These are phyloP conservation scores for Anas platyrhynchos DNA, from an alignment of 2,113 vertebrate species.

Conservation along the genomic window DNA sequence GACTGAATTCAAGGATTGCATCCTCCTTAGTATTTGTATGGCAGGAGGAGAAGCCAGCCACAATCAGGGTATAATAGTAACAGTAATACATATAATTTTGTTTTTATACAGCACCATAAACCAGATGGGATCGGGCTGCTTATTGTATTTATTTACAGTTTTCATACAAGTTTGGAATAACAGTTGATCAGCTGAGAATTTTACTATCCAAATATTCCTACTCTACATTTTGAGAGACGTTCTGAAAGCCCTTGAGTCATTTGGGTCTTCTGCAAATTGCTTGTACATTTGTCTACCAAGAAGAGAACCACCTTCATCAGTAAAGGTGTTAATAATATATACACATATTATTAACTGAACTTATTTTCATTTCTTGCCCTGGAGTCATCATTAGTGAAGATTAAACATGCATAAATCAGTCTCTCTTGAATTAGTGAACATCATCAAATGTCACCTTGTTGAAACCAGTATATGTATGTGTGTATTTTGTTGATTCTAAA, in stretches of 20 bases:
- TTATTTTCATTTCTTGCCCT: constrained; percentile 72
- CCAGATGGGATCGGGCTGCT: not conserved
- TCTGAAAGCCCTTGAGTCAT: not conserved
- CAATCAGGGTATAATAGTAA: not conserved
- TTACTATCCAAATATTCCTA: not conserved
- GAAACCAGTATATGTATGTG: not conserved
- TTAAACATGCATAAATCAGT: constrained; percentile 73
- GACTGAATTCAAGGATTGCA: not conserved
- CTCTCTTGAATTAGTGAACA: constrained; percentile 48
- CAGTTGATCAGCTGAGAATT: not conserved
- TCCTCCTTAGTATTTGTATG: not conserved
- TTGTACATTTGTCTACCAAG: constrained; percentile 17
- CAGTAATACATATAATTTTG: not conserved
- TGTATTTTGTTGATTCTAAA: not conserved
- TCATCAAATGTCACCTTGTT: constrained; percentile 70
- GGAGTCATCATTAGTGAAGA: constrained; percentile 73
- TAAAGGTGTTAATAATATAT: constrained; percentile 72
- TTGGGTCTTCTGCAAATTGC: not conserved
- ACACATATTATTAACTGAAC: constrained; percentile 65
- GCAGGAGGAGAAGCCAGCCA: not conserved
- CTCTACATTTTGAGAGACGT: not conserved
- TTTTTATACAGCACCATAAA: not conserved
- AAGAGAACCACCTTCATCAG: constrained; percentile 34
- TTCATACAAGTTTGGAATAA: not conserved
- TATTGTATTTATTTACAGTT: not conserved